phyloP scores from a whole-genome alignment of 35 echinoderm and acorn worm genomes.

The Heliocidaris tuberculata region DNA sequence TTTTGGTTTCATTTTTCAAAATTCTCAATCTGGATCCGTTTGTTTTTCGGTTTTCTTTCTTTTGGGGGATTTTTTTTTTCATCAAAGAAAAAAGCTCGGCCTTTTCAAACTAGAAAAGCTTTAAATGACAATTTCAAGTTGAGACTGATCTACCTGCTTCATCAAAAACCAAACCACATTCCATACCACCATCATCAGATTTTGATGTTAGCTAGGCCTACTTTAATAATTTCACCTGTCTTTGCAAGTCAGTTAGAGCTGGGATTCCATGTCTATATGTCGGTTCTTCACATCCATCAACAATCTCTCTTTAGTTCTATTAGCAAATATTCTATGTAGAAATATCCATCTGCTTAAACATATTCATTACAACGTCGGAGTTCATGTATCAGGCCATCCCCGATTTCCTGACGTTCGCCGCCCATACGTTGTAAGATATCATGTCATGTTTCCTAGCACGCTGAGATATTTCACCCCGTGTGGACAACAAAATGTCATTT shows the following conservation, averaged over 20 bases:
- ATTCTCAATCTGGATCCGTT: neutral
- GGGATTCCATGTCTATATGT: neutral
- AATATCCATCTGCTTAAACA: no score
- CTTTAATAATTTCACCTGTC: neutral
- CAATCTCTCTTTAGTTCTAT: neutral
- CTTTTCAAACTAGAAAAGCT: neutral
- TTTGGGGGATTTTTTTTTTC: neutral
- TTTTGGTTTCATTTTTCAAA: neutral
- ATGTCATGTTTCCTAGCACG: no score
- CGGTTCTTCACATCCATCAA: neutral
- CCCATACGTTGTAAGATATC: neutral
- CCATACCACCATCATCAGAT: neutral
- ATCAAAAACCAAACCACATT: neutral
- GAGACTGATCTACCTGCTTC: neutral
- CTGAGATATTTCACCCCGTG: no score
- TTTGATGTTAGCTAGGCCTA: neutral
- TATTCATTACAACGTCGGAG: no score
- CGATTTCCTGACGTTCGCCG: no score
- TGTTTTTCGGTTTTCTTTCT: neutral
- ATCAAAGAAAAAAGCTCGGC: neutral
- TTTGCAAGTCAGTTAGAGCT: neutral
- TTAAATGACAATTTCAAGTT: neutral
- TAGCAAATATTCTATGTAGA: neutral
- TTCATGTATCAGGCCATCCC: no score
- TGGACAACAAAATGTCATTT: no score